Percentiles rank a stretch among this genome's conserved stretches.
phyloP scores from a whole-genome alignment of 2,113 vertebrate genomes.

The Peromyscus polionotus region DNA sequence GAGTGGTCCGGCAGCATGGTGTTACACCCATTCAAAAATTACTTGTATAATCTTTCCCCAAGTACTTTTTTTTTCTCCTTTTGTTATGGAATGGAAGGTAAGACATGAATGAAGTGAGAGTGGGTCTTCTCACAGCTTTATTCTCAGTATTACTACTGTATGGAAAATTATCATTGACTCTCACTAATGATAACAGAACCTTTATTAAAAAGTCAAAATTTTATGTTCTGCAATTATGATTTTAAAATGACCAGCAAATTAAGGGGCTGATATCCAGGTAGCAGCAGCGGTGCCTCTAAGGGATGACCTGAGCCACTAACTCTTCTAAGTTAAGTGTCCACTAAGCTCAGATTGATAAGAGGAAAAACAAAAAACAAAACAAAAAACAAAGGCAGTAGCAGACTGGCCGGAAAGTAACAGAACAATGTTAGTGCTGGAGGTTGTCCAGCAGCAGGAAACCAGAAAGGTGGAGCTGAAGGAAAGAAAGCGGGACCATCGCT shows the following conservation, averaged over 20 bases:
- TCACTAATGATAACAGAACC: background rate
- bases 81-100: background rate
- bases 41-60: background rate
- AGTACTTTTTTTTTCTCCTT: background rate
- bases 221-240: background rate
- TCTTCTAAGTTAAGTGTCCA: background rate
- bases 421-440: background rate
- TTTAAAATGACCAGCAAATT: conserved; percentile 43
- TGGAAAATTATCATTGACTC: conserved; percentile 11
- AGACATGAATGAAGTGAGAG: conserved; percentile 32
- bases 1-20: background rate
- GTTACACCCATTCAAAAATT: background rate
- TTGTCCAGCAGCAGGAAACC: conserved; percentile 10
- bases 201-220: background rate
- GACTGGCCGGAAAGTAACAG: background rate
- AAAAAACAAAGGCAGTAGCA: background rate
- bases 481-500: background rate
- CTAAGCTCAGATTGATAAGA: background rate
- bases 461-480: background rate
- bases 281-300: background rate
- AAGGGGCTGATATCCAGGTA: background rate
- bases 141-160: background rate
- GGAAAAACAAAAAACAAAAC: background rate
- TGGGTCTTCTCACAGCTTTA: background rate
- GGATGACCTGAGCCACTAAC: background rate